Conservation (phyloP, 2,113 vertebrate species). For the Sphaerodactylus townsendi region DNA sequence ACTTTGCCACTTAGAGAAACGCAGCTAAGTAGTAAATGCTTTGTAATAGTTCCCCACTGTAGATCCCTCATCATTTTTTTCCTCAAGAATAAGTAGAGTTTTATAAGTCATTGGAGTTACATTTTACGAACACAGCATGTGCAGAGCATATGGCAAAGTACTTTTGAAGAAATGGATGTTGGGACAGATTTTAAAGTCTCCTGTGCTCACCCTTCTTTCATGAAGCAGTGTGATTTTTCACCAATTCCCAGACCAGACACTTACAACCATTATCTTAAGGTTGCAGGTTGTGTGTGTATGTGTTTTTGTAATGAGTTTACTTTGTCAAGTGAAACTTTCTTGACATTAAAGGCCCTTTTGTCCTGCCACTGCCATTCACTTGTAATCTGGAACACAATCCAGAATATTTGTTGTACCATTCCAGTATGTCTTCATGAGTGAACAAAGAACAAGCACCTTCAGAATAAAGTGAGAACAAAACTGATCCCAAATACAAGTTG, state of each 20-base stretch:
- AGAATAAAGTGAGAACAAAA: background rate
- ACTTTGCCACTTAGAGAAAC: conserved; percentile 22
- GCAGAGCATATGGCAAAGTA: background rate
- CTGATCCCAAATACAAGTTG: background rate
- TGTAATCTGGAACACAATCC: background rate
- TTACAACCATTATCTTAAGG: background rate
- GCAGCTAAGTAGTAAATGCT: conserved; percentile 2
- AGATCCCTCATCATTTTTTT: background rate
- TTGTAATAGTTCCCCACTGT: background rate
- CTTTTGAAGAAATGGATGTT: background rate
- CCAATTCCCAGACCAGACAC: background rate
- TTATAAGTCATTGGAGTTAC: conserved; percentile 22
- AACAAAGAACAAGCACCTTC: too few species aligned
- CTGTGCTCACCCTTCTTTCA: background rate
- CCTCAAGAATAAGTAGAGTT: background rate
- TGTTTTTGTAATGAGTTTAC: background rate
- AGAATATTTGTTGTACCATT: background rate
- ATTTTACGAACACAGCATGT: conserved; percentile 22
- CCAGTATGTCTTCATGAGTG: too few species aligned
- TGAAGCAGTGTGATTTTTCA: background rate
- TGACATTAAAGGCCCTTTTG: background rate
- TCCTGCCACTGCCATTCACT: background rate
- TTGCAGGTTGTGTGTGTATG: background rate
- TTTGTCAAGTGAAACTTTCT: background rate
- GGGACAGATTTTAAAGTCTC: background rate